These are phyloP conservation scores for Cuculus canorus DNA, from an alignment of 2,797 vertebrate species.

Conservation along the genomic window DNA sequence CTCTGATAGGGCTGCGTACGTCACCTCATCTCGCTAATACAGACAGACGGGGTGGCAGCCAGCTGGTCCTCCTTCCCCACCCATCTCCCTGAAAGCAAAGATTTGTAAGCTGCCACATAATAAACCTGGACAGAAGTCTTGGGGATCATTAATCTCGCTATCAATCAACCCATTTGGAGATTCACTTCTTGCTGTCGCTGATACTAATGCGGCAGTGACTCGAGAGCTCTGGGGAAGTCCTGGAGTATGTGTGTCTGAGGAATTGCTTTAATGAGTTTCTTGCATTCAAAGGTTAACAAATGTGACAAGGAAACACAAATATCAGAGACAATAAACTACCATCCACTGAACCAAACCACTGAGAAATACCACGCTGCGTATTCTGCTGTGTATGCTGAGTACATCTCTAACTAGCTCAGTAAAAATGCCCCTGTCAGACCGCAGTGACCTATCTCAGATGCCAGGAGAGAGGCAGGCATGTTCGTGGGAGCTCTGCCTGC, in stretches of 20 bases:
- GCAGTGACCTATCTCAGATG: background rate
- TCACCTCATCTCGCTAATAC: slow-evolving; percentile 37
- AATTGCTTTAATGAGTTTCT: slow-evolving; percentile 58
- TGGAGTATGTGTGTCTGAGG: background rate
- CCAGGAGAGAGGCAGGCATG: background rate
- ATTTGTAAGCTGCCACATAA: slow-evolving; percentile 49
- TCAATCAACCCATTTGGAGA: slow-evolving; percentile 59
- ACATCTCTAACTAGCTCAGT: background rate
- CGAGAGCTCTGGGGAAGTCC: slow-evolving; percentile 45
- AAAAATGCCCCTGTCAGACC: background rate
- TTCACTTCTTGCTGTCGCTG: slow-evolving; percentile 22
- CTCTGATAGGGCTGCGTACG: background rate
- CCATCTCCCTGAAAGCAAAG: slow-evolving; percentile 47
- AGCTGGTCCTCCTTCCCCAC: slow-evolving; percentile 50
- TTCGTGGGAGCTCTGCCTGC: background rate
- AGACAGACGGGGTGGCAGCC: slow-evolving; percentile 56
- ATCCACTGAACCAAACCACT: background rate
- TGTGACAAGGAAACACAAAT: slow-evolving; percentile 55
- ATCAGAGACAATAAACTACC: slow-evolving; percentile 2
- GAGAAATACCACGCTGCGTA: background rate
- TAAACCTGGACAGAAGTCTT: slow-evolving; percentile 65
- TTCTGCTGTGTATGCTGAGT: background rate
- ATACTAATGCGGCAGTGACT: slow-evolving; percentile 25
- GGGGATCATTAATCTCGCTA: slow-evolving; percentile 63
- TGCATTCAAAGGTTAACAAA: slow-evolving; percentile 64